Evolutionary conservation across 2,888 invertebrate species (phyloP), one percentile per base, ranked within the genome.

Genomic region (Cryptus viduatorius): DNA sequence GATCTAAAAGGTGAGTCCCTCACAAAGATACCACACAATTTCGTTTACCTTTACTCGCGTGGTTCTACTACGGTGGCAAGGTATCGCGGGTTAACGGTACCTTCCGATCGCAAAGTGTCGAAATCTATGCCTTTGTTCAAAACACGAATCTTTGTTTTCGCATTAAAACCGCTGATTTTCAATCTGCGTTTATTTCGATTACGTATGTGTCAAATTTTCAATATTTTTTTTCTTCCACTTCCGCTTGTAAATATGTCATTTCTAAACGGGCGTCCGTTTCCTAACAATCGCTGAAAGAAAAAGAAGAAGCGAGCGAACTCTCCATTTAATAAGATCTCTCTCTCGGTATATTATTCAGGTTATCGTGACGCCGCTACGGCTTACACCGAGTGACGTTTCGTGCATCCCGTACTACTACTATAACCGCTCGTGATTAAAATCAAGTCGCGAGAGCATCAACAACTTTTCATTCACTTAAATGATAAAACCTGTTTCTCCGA

Each of bases 1-100:
- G 75, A 84, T 84, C 79, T 68, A 37, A 61, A 76, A 78, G 87
- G 87, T 87, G 78, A 87, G 87, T 87, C 50, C 14, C 31, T 56
- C n/a, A 7, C 24, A 16, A n/a, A 80, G 46, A 48, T 31, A 50
- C 61, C 29, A 64, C 16, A 76, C 37, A 67, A 65, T 76, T 69
- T 84, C 53, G 75, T 79, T 76, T 76, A 82, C 81, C 46, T 80
- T 69, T 73, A 14, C 14, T 10, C 8, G 16, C 42, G 64, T 42
- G 69, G 50, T 48, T 75, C 7, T 77, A 24, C 31, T 61, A 61
- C 61, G 48, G 37, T 14, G 42, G n/a, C 16, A 16, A 31, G 42
- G 48, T 67, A 77, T 56, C 14, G 31, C 24, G 24, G 19, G 12
- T 29, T 53, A 78, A 73, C 75, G 73, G 73, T 64, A 64, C 61